These are phyloP conservation scores for Thunnus thynnus DNA, from an alignment of 2,113 vertebrate species.

Conservation along the genomic window DNA sequence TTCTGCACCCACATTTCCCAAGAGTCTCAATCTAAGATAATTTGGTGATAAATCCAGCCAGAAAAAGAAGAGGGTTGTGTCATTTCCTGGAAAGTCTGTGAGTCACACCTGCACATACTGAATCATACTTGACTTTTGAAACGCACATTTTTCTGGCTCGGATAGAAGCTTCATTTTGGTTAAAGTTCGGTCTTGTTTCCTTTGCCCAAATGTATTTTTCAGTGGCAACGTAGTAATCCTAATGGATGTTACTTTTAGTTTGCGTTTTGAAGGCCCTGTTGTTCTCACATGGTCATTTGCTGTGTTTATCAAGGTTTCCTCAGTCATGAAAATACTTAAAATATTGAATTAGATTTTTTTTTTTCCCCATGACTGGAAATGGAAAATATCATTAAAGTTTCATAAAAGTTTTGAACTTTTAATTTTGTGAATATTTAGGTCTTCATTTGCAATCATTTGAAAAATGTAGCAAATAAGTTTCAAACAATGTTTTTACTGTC, in stretches of 20 bases:
- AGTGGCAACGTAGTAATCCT: neutral
- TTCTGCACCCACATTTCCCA: neutral
- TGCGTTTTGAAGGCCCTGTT: neutral
- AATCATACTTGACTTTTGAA: constrained; percentile 34
- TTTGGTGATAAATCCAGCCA: constrained; percentile 3
- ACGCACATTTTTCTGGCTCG: neutral
- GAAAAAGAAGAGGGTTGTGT: neutral
- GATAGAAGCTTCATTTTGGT: constrained; percentile 15
- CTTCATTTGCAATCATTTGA: constrained; percentile 4
- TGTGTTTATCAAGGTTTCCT: neutral
- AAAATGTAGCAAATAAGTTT: neutral
- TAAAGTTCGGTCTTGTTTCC: constrained; percentile 23
- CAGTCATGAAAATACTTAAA: constrained; percentile 1
- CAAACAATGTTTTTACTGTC: constrained; percentile 1
- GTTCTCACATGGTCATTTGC: neutral
- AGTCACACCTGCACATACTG: constrained; percentile 30
- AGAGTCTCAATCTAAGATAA: neutral
- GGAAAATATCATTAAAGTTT: neutral
- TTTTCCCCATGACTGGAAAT: neutral
- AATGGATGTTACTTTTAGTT: neutral
- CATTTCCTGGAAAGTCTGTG: constrained; percentile 40
- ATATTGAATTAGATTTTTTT: neutral
- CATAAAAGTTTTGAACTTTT: neutral
- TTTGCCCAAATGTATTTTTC: neutral
- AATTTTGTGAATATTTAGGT: constrained; percentile 11